Conservation (phyloP, 2,113 vertebrate genomes). For the Nesoenas mayeri region DNA sequence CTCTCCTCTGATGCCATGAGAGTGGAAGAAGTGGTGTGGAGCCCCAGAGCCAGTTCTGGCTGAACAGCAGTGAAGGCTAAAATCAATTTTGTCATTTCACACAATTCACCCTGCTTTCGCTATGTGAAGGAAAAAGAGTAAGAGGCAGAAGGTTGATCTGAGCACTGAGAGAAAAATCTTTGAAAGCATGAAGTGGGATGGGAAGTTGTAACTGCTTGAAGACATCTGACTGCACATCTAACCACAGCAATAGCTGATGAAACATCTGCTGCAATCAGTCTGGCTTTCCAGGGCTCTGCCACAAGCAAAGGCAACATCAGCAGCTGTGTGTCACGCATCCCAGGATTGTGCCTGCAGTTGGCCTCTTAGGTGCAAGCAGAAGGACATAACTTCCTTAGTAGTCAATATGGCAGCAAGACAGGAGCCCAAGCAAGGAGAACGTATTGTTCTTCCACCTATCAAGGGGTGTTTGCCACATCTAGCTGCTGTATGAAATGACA, state of each 20-base stretch:
- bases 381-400: background rate
- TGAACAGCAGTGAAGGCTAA: background rate
- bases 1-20: background rate
- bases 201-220: background rate
- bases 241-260: background rate
- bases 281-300: background rate
- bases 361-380: background rate
- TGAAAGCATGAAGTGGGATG: background rate
- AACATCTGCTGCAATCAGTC: background rate
- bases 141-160: background rate
- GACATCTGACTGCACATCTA: background rate
- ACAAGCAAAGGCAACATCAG: background rate
- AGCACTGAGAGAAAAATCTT: background rate
- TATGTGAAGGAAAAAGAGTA: background rate
- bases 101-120: background rate
- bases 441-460: background rate
- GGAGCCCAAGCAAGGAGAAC: background rate
- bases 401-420: background rate
- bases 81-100: background rate
- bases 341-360: background rate
- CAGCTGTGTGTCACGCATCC: fast-evolving
- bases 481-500: background rate
- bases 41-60: background rate
- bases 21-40: background rate
- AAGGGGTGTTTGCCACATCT: background rate